Percentiles rank a stretch among this genome's conserved stretches.
Evolutionary conservation across 2,888 invertebrate species (phyloP).

Genomic region (Caenorhabditis zanzibari): DNA sequence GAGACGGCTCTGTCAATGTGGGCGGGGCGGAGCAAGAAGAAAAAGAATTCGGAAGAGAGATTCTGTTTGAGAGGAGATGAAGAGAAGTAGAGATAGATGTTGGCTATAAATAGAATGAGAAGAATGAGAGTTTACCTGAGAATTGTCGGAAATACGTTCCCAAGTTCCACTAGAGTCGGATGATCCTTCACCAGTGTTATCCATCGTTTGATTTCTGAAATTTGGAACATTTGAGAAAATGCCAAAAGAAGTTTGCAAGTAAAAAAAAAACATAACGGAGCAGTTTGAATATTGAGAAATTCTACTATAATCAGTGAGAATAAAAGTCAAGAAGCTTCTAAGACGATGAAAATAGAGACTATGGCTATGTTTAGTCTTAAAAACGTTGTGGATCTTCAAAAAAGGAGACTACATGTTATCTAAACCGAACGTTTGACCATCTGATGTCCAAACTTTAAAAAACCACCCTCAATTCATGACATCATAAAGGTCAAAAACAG

Average conservation of each 20-base stretch:
- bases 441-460: not conserved
- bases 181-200: slow-evolving; percentile 66
- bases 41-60: not conserved
- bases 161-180: slow-evolving; percentile 80
- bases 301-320: no score
- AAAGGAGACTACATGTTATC: not conserved
- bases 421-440: not conserved
- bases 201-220: slow-evolving; percentile 48
- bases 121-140: slow-evolving; percentile 56
- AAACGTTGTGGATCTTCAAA: no score
- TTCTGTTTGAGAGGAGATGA: not conserved
- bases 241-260: no score
- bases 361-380: no score
- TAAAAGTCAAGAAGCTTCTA: no score
- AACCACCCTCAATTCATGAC: slow-evolving; percentile 17
- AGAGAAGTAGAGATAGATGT: not conserved
- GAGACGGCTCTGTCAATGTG: slow-evolving; percentile 25
- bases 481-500: slow-evolving; percentile 34
- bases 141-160: slow-evolving; percentile 81
- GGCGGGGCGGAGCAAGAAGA: slow-evolving; percentile 20
- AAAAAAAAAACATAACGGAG: not conserved
- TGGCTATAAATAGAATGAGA: slow-evolving; percentile 9
- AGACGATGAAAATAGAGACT: no score
- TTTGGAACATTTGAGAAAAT: not conserved
- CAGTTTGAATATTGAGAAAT: no score